Evolutionary conservation across 2,888 invertebrate genomes (phyloP), one percentile per base, ranked within the genome.

Genomic region (Leptura quadrifasciata): DNA sequence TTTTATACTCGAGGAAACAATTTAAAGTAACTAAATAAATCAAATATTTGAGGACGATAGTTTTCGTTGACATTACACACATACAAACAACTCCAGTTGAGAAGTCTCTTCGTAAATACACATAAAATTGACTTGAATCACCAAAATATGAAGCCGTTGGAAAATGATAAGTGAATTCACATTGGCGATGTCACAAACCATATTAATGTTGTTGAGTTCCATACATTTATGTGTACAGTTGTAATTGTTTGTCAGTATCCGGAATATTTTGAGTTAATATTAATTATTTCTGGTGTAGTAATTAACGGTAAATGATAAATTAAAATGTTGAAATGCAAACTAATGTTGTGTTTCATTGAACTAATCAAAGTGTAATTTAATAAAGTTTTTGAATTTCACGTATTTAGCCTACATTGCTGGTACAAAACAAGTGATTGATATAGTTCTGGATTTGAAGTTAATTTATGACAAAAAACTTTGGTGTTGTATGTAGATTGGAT

Each of bases 391-490:
- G 58, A 58, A 24, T 58, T 58, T 21, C 4, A 15, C 24, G 27
- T 58, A 58, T 58, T 58, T 58, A 58, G 27, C 58, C 58, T 9
- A n/a, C 24, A 58, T 21, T 21, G 60, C 27, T 15, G 6, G 27
- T 31, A 31, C 60, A 18, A n/a, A 31, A 31, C 58, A 47, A 61
- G n/a, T 31, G 27, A 63, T 27, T 39, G 63, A 63, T 39, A 20
- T 39, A 35, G 24, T 35, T 63, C 63, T 63, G 39, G 12, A 21
- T 12, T 20, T 39, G 63, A 63, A 35, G 63, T 39, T 63, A 63
- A 63, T 63, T 63, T 63, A 63, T 39, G 39, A 35, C 39, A 63
- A 63, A 63, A 63, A 63, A 39, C 20, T 63, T 63, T 8, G 5
- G 18, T 10, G 15, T 27, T 39, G 18, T 61, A 6, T 21, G 21